These are phyloP conservation scores for Nylanderia fulva DNA, from an alignment of 1,140 invertebrate genomes.

Conservation along the genomic window DNA sequence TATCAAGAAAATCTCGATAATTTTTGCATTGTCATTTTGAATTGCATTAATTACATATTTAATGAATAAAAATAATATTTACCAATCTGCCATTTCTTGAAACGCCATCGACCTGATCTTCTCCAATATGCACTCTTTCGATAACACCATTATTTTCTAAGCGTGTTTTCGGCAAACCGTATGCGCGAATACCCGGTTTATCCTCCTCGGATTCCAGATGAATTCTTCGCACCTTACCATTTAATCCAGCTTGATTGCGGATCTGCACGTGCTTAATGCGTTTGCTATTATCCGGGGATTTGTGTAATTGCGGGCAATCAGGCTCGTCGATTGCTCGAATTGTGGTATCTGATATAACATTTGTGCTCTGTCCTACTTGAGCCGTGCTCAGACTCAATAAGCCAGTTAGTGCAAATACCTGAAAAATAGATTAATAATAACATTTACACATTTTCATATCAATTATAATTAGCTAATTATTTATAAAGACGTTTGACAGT, in stretches of 20 bases:
- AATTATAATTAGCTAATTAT: not conserved
- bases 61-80: not conserved
- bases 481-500: not conserved
- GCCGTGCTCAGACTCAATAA: not conserved
- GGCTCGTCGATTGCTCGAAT: not conserved
- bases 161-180: conserved; percentile 73
- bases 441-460: conserved; percentile 8
- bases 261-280: conserved; percentile 63
- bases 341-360: not conserved
- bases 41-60: too few species aligned
- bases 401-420: conserved; percentile 38
- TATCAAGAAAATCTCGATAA: not conserved
- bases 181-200: conserved; percentile 68
- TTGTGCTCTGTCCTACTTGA: not conserved
- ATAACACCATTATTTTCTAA: conserved; percentile 60
- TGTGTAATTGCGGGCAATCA: conserved; percentile 14
- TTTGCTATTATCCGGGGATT: not conserved
- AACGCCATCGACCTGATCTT: not conserved
- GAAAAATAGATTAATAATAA: conserved; percentile 9
- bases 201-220: conserved; percentile 55
- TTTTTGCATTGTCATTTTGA: too few species aligned
- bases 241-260: conserved; percentile 71
- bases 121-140: conserved; percentile 27
- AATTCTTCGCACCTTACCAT: conserved; percentile 77
- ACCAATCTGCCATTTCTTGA: conserved; percentile 49